Conservation (phyloP, 2,888 invertebrate species). For the Cantharis rufa region DNA sequence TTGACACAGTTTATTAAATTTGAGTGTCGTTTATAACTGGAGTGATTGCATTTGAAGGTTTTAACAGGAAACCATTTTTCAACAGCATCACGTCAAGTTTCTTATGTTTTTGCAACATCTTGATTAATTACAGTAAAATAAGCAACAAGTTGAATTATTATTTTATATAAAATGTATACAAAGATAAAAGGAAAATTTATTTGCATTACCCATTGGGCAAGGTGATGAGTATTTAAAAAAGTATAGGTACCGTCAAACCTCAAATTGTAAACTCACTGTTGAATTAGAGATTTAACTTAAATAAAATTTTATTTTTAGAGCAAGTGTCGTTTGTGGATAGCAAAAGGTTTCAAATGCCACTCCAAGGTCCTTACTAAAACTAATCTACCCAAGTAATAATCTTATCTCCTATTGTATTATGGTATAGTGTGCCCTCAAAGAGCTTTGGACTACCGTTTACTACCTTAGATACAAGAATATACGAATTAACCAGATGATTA, state of each 20-base stretch:
- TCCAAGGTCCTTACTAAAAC: background rate
- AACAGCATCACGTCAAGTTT: background rate
- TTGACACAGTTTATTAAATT: background rate
- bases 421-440: background rate
- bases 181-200: background rate
- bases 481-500: background rate
- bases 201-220: background rate
- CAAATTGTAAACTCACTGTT: background rate
- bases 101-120: background rate
- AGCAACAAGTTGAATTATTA: conserved; percentile 8
- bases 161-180: background rate
- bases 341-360: background rate
- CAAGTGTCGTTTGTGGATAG: background rate
- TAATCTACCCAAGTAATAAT: background rate
- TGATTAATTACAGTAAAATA: conserved; percentile 11
- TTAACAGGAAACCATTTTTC: background rate
- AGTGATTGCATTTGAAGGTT: background rate
- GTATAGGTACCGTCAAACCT: too few relatives aligned
- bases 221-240: background rate
- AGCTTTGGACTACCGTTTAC: background rate
- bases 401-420: background rate
- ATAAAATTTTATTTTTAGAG: background rate
- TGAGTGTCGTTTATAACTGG: background rate
- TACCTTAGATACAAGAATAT: background rate
- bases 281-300: background rate